Evolutionary conservation across 2,888 invertebrate species (phyloP).

Genomic region (Ctena decussata): DNA sequence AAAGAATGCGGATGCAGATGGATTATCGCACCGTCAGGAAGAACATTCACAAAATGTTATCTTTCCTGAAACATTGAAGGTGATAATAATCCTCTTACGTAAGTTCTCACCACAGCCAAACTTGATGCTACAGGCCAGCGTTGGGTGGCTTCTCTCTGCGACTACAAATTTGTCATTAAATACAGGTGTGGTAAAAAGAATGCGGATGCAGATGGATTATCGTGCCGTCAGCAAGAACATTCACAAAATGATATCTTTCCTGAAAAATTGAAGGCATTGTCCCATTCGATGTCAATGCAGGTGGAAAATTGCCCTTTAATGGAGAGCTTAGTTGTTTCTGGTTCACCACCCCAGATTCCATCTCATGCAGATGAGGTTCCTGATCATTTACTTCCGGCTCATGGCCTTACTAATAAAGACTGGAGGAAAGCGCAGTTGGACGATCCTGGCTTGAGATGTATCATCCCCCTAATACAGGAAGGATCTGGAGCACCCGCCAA

Average conservation of each 20-base stretch:
- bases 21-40: background rate
- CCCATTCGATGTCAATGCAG: background rate
- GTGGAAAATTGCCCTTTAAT: background rate
- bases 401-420: no score
- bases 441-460: no score
- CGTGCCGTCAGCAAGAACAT: background rate
- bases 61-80: background rate
- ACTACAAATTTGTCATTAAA: slow-evolving; percentile 15
- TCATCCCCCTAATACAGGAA: no score
- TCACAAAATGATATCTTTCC: background rate
- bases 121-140: no score
- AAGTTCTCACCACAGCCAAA: background rate
- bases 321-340: no score
- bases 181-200: slow-evolving; percentile 1
- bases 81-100: slow-evolving; percentile 1
- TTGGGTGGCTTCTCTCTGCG: background rate
- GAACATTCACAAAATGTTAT: background rate
- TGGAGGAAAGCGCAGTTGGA: no score
- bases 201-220: slow-evolving; percentile 9
- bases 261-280: background rate
- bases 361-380: no score
- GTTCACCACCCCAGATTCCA: no score
- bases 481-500: no score
- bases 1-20: background rate
- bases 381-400: no score